Evolutionary conservation across 2,113 vertebrate genomes (phyloP).

Genomic region (Patagioenas fasciata): DNA sequence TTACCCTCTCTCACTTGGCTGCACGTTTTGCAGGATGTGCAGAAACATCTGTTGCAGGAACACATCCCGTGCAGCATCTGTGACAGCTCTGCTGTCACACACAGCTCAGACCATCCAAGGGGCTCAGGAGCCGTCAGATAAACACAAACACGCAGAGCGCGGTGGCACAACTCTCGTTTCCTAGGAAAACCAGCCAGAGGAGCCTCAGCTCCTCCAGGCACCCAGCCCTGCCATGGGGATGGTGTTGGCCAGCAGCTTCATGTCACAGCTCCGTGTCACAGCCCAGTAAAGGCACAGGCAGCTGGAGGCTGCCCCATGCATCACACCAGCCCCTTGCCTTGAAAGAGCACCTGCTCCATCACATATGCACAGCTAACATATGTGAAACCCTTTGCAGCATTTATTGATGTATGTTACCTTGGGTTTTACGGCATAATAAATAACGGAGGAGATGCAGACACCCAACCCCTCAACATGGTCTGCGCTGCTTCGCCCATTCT

Average conservation of each 20-base stretch:
- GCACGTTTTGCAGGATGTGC: rapidly evolving
- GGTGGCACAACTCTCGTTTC: rapidly evolving
- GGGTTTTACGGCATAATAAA: neutral
- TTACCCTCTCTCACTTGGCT: neutral
- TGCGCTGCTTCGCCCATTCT: rapidly evolving
- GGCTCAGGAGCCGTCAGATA: neutral
- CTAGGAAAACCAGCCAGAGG: neutral
- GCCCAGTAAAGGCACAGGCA: neutral
- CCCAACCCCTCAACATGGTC: neutral
- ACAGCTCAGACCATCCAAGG: rapidly evolving
- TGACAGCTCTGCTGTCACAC: neutral
- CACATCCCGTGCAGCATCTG: rapidly evolving
- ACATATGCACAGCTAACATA: neutral
- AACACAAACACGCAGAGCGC: rapidly evolving
- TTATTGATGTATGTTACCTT: neutral
- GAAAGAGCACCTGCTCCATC: neutral
- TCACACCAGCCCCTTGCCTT: neutral
- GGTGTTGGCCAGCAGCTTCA: no score
- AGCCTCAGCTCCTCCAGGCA: neutral
- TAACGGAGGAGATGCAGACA: neutral
- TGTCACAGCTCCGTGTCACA: no score
- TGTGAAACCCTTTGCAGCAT: neutral
- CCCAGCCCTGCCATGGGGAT: rapidly evolving
- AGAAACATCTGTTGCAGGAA: neutral
- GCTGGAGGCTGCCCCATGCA: constrained; percentile 13